Evolutionary conservation across 2,888 invertebrate genomes (phyloP), one percentile per base, ranked within the genome.

Genomic region (Tryphoninae sp.): DNA sequence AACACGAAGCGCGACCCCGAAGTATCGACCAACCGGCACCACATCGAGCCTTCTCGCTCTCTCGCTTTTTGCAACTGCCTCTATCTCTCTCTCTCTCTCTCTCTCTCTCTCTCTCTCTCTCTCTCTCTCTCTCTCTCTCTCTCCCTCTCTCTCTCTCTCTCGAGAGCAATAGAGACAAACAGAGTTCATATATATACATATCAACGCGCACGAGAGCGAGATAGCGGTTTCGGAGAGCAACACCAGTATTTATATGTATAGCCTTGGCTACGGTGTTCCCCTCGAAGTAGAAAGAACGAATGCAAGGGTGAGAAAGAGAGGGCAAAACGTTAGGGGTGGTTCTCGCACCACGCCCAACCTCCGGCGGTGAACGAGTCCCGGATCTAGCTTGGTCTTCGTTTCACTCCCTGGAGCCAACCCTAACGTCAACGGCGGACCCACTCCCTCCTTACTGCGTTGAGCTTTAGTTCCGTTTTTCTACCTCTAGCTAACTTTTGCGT

Each of bases 321-420:
- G 26, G 55, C 42, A 55, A 65, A 68, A 45, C 42, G 55, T 45
- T 8, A 73, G 76, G 80, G 79, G 62, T 82, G 77, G 80, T 68
- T 77, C 76, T 86, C 86, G 88, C 87, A 91, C 91, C 91, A 91
- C 92, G 91, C 91, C 91, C 91, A 91, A 90, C 91, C 90, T 90
- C 87, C 86, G 75, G 64, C 71, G 80, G 84, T 87, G 87, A 86
- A 84, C 87, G 86, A 88, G 88, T 86, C 85, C 86, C 68, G 84
- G 87, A 86, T 88, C 76, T 72, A 68, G 59, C 88, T 87, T 86
- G 78, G 74, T 84, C 81, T 78, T 81, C 77, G 82, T 72, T 82
- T 75, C 80, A 71, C 81, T 45, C 73, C 77, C 59, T 72, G 33
- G 11, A 68, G 51, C 67, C 71, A 80, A 72, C 69, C 71, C 64